Percentiles rank a stretch among this genome's conserved stretches.
Evolutionary conservation across 2,888 invertebrate species (phyloP).

Genomic region (Trichogramma evanescens): DNA sequence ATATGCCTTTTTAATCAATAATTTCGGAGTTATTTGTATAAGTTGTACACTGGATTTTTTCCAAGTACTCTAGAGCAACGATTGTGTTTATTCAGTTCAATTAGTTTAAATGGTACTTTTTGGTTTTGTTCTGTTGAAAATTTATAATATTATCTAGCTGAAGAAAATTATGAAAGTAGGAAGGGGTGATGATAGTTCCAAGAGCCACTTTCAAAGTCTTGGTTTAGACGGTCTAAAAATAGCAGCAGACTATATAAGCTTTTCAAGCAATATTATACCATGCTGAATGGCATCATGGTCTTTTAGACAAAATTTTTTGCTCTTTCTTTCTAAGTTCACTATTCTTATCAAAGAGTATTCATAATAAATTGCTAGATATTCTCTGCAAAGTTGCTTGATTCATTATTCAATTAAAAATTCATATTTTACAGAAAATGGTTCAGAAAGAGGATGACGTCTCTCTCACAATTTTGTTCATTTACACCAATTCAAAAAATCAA

Average conservation of each 20-base stretch:
- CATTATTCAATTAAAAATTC: slow-evolving; percentile 1
- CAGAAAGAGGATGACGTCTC: slow-evolving; percentile 16
- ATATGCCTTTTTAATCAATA: no score
- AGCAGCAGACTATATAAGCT: slow-evolving; percentile 42
- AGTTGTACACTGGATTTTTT: no score
- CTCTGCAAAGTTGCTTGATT: background rate
- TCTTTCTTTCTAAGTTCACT: slow-evolving; percentile 15
- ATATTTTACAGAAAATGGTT: slow-evolving; percentile 23
- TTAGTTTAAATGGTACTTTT: no score
- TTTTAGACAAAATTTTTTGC: slow-evolving; percentile 36
- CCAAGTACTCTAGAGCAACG: no score
- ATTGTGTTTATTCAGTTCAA: no score
- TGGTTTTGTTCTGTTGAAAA: no score
- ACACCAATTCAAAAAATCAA: background rate
- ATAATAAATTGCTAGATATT: background rate
- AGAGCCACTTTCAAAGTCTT: slow-evolving; percentile 47
- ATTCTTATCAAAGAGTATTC: no score
- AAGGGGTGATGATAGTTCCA: slow-evolving; percentile 28
- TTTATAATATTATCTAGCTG: no score
- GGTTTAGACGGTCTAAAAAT: slow-evolving; percentile 47
- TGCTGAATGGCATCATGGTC: slow-evolving; percentile 37
- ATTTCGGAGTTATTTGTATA: no score
- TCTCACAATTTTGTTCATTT: background rate
- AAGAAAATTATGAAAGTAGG: slow-evolving; percentile 7
- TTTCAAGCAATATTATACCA: slow-evolving; percentile 37